Evolutionary conservation across 2,888 invertebrate genomes (phyloP), one percentile per base, ranked within the genome.

Genomic region (Chymomyza amoena): DNA sequence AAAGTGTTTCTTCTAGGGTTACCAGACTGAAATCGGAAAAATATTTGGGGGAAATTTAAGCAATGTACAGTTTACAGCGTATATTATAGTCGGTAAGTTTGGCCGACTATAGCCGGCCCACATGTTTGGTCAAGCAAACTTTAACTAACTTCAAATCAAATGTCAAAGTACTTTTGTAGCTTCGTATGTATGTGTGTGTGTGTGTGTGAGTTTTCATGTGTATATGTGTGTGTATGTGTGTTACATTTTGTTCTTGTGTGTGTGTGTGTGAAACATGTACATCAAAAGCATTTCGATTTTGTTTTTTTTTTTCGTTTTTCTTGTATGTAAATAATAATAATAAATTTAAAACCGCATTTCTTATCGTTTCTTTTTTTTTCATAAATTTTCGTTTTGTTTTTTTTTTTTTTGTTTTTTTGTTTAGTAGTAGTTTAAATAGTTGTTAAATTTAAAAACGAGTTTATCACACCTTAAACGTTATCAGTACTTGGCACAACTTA

Each of bases 401-500:
- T 73, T 52, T 71, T 67, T 68, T 69, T 36, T 73, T 68, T 73
- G 59, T 73, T 64, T 70, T 74, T 73, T 68, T 84, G 80, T 76
- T 68, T 75, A 80, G 79, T 82, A 75, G 78, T 79, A 81, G 81
- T 85, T 89, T 82, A 80, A 83, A 78, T 79, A 77, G 84, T 83
- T 84, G 77, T 84, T 83, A 79, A 79, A 83, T 84, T 87, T 83
- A 86, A 88, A 87, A 89, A 87, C 88, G 84, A 90, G 85, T 87
- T 90, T 90, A 91, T 90, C 91, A 91, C 91, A 92, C 91, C 91
- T 89, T 90, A 90, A 89, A 89, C 87, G 88, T 86, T 87, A 86
- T 91, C 90, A 90, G 91, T 91, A 91, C 92, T 92, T 92, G 91
- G 91, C 91, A 92, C 91, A 90, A 89, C 90, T 90, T 89, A 89